Conservation (phyloP, 2,113 vertebrate species). For the Odontophorus gujanensis region DNA sequence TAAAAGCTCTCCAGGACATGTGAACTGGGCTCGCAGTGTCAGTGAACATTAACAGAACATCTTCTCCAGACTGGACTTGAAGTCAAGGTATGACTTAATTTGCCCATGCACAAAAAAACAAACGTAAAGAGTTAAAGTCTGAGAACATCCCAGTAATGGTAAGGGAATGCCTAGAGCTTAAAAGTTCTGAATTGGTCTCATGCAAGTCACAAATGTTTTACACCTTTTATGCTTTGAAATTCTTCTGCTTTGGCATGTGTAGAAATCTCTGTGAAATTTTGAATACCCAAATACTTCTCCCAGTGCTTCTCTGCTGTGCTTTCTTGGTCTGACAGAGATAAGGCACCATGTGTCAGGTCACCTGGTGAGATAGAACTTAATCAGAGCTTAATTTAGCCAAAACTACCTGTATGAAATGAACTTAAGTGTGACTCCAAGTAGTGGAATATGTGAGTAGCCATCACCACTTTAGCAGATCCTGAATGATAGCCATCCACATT, state of each 20-base stretch:
- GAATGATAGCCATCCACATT: neutral
- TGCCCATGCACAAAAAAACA: neutral
- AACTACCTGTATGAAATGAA: neutral
- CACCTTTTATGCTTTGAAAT: slow-evolving; percentile 38
- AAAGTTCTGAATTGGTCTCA: neutral
- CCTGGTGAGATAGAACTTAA: slow-evolving; percentile 1
- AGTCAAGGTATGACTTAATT: neutral
- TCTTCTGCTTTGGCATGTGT: slow-evolving; percentile 33
- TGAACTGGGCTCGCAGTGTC: neutral
- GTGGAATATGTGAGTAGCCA: neutral
- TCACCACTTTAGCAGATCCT: neutral
- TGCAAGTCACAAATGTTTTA: slow-evolving; percentile 56
- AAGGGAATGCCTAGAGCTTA: neutral
- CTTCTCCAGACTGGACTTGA: neutral
- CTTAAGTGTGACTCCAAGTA: neutral
- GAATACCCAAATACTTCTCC: neutral
- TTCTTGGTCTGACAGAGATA: slow-evolving; percentile 33
- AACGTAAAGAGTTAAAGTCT: slow-evolving; percentile 18
- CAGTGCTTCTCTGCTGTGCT: neutral
- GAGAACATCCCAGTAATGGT: neutral
- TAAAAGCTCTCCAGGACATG: neutral
- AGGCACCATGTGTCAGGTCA: neutral
- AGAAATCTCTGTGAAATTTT: slow-evolving; percentile 15
- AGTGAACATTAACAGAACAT: neutral
- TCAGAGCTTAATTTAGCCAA: neutral